A percentile compares a stretch with the other conserved stretches of the same genome.
phyloP scores from a whole-genome alignment of 2,113 vertebrate genomes.

The Alosa alosa region DNA sequence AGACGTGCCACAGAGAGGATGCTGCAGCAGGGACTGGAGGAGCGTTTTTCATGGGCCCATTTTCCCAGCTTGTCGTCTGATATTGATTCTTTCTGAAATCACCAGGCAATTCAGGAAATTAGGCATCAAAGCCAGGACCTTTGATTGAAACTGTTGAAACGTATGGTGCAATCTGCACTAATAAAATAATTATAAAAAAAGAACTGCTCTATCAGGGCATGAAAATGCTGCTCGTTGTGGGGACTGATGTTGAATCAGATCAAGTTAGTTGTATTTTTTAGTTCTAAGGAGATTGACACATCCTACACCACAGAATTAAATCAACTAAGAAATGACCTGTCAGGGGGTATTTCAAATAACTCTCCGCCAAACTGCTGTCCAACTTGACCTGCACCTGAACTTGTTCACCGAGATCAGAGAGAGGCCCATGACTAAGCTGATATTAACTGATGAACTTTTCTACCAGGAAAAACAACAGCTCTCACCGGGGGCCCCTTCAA shows the following conservation, averaged over 20 bases:
- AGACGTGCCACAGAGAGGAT: not conserved
- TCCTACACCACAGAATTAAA: not conserved
- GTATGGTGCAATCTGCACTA: constrained; percentile 10
- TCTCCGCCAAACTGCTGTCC: not conserved
- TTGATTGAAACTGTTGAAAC: constrained; percentile 17
- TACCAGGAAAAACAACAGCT: not conserved
- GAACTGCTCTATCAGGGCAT: not conserved
- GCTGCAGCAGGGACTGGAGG: not conserved
- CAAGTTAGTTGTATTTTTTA: not conserved
- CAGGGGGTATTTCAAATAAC: not conserved
- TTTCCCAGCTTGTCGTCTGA: constrained; percentile 10
- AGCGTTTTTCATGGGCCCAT: not conserved
- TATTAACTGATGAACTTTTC: constrained; percentile 8
- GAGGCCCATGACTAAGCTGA: not conserved
- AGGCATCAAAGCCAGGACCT: constrained; percentile 19
- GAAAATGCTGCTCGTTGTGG: not conserved
- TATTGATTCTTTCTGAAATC: constrained; percentile 3
- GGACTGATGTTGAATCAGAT: not conserved
- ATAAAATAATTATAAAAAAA: not conserved
- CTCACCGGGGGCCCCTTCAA: not conserved
- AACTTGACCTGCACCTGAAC: not conserved
- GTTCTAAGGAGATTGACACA: not conserved
- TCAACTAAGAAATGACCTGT: not conserved
- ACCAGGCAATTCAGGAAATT: constrained; percentile 10
- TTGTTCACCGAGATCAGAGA: not conserved